Percentiles rank a stretch among this genome's conserved stretches.
These are phyloP conservation scores for Spicauda simplicius DNA, from an alignment of 2,888 invertebrate genomes.

Conservation along the genomic window DNA sequence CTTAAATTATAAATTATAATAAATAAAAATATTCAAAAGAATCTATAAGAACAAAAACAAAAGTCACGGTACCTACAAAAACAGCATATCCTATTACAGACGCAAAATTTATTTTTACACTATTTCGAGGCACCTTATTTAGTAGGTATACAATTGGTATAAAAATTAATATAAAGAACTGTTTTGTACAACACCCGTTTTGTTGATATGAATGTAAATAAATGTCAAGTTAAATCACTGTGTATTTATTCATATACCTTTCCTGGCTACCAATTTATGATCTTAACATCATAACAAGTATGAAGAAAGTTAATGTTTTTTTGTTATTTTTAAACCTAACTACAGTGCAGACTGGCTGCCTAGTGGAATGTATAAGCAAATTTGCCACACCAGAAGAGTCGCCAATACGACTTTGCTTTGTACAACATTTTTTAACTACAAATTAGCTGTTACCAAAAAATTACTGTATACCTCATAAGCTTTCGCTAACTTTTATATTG, in stretches of 20 bases:
- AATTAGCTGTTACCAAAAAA: no score
- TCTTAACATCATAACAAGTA: neutral
- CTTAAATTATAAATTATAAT: constrained; percentile 10
- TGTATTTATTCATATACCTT: constrained; percentile 46
- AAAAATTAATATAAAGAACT: constrained; percentile 72
- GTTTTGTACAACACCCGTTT: constrained; percentile 86
- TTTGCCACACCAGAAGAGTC: no score
- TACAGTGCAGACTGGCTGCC: no score
- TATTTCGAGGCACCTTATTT: constrained; percentile 74
- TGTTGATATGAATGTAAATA: constrained; percentile 86
- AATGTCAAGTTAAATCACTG: constrained; percentile 79
- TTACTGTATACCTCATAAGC: no score
- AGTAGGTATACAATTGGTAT: constrained; percentile 76
- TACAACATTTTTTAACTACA: no score
- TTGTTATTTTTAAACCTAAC: no score
- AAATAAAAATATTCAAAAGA: constrained; percentile 5
- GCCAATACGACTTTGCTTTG: no score
- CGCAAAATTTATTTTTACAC: constrained; percentile 75
- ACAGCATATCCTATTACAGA: constrained; percentile 64
- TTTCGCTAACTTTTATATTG: no score
- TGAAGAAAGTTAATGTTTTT: no score
- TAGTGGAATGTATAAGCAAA: no score
- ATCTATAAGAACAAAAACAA: constrained; percentile 8
- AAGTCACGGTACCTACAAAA: constrained; percentile 58
- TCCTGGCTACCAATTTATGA: neutral